phyloP scores from a whole-genome alignment of 1,140 invertebrate species.

The Zaprionus tsacasi region DNA sequence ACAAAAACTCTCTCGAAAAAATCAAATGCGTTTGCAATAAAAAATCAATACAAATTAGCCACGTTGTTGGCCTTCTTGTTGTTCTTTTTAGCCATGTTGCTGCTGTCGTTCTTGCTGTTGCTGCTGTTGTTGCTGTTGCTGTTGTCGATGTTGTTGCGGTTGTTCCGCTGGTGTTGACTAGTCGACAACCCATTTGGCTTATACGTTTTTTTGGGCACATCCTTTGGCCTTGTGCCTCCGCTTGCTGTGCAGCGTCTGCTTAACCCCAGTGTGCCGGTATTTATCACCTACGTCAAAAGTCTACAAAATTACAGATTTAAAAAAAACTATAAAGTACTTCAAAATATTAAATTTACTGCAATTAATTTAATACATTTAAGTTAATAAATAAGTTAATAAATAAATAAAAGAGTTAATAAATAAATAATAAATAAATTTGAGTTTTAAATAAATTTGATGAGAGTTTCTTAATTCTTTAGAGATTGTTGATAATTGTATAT shows the following conservation, averaged over 20 bases:
- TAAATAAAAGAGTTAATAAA: no score
- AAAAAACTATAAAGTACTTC: no score
- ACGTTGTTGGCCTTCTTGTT: conserved; percentile 6
- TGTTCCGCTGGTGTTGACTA: conserved; percentile 1
- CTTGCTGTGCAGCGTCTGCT: background rate
- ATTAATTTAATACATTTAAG: no score
- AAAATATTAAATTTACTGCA: no score
- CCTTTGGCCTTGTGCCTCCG: background rate
- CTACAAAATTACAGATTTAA: no score
- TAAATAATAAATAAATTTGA: no score
- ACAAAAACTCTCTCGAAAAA: conserved; percentile 12
- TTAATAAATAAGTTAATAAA: no score
- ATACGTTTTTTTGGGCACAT: background rate
- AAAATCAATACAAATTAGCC: conserved; percentile 77
- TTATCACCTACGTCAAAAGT: no score
- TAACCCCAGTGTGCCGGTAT: background rate
- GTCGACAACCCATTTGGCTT: conserved; percentile 7
- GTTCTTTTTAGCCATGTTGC: conserved; percentile 9
- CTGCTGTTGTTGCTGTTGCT: background rate
- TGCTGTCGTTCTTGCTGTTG: conserved; percentile 12
- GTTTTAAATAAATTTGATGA: no score
- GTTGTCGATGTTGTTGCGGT: background rate
- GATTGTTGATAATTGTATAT: no score
- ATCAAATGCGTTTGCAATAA: conserved; percentile 38
- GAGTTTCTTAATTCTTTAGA: no score